These are phyloP conservation scores for Silvanus unidentatus DNA, from an alignment of 2,888 invertebrate genomes.

Conservation along the genomic window DNA sequence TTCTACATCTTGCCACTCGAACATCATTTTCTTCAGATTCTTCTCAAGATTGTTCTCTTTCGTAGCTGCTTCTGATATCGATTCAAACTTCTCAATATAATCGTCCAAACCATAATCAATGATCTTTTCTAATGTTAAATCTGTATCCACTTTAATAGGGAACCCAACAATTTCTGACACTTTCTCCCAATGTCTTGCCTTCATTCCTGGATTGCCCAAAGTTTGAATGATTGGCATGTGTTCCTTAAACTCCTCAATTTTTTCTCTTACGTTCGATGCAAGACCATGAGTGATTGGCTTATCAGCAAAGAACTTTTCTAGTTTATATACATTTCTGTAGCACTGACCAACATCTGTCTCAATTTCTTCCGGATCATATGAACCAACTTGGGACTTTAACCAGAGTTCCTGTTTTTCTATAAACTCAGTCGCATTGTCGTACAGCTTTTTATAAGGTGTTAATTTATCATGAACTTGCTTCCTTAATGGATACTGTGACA, in stretches of 20 bases:
- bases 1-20: constrained; percentile 80
- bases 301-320: constrained; percentile 81
- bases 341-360: constrained; percentile 68
- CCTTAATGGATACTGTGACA: constrained; percentile 81
- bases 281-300: constrained; percentile 68
- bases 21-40: constrained; percentile 81
- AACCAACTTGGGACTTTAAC: constrained; percentile 79
- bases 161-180: constrained; percentile 93
- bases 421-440: constrained; percentile 84
- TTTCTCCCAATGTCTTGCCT: constrained; percentile 87
- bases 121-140: constrained; percentile 76
- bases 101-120: constrained; percentile 86
- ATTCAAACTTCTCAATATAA: constrained; percentile 82
- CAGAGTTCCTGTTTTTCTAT: constrained; percentile 74
- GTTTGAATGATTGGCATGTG: constrained; percentile 89
- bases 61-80: constrained; percentile 89
- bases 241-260: constrained; percentile 83
- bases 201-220: constrained; percentile 91
- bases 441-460: constrained; percentile 79
- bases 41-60: constrained; percentile 93
- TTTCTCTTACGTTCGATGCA: constrained; percentile 48
- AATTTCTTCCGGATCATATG: constrained; percentile 82
- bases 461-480: constrained; percentile 74
- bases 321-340: constrained; percentile 74
- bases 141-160: constrained; percentile 78